phyloP scores from a whole-genome alignment of 2,888 invertebrate species.

The Endotricha flammealis region DNA sequence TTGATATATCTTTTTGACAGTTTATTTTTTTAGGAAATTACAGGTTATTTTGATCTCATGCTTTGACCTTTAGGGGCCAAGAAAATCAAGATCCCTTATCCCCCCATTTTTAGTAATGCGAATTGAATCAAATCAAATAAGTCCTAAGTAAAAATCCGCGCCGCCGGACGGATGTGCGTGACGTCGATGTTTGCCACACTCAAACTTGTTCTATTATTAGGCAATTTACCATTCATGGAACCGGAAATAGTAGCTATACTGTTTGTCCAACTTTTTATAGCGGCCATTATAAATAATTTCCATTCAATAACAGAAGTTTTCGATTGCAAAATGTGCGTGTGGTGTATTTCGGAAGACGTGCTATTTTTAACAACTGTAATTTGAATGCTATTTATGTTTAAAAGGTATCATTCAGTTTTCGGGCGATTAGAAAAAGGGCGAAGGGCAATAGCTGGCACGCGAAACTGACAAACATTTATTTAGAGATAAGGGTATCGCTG shows the following conservation, averaged over 20 bases:
- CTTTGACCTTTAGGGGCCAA: no score
- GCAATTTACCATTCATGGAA: constrained; percentile 25
- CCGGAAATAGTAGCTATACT: constrained; percentile 21
- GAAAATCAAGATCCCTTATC: no score
- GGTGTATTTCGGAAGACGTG: not conserved
- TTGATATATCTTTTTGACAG: no score
- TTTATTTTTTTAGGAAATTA: no score
- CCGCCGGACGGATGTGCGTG: constrained; percentile 22
- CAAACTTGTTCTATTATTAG: constrained; percentile 26
- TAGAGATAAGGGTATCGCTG: constrained; percentile 25
- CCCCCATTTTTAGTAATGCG: no score
- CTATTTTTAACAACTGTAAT: constrained; percentile 6
- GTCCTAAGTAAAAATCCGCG: not conserved
- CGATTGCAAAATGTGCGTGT: constrained; percentile 2
- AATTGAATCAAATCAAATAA: not conserved
- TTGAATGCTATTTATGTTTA: constrained; percentile 5
- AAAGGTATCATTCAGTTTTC: constrained; percentile 11
- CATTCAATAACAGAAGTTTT: constrained; percentile 13
- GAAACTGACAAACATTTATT: constrained; percentile 18
- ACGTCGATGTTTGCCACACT: constrained; percentile 22
- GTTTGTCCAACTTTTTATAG: constrained; percentile 19
- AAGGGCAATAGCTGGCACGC: constrained; percentile 34
- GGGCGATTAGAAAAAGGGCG: constrained; percentile 22
- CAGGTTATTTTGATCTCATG: no score
- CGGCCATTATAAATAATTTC: constrained; percentile 16